These are phyloP conservation scores for Scotopteryx bipunctaria DNA, from an alignment of 2,888 invertebrate genomes.

Conservation along the genomic window DNA sequence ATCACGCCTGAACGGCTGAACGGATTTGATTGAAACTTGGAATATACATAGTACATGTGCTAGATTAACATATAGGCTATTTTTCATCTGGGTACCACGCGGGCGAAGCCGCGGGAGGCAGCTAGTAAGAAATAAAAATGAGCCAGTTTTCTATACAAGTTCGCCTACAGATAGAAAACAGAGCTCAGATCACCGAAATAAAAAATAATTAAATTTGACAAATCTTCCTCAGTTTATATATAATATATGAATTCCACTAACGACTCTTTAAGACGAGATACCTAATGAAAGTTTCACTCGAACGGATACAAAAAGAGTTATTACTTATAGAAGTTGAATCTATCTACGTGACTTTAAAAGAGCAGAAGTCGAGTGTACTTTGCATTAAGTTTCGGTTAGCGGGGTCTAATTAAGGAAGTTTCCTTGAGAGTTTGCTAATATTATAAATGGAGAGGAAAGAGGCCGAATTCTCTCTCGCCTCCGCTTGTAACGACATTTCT, in stretches of 20 bases:
- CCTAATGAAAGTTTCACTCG: conserved; percentile 51
- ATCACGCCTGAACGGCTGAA: no score
- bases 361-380: conserved; percentile 64
- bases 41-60: no score
- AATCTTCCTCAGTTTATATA: no score
- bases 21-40: no score
- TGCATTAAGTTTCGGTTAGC: conserved; percentile 69
- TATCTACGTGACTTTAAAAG: conserved; percentile 62
- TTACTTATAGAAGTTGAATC: conserved; percentile 56
- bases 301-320: conserved; percentile 50
- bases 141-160: no score
- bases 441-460: conserved; percentile 69
- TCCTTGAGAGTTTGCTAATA: conserved; percentile 60
- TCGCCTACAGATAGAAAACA: no score
- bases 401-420: conserved; percentile 70
- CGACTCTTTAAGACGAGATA: conserved; percentile 42
- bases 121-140: no score
- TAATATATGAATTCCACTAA: conserved; percentile 19
- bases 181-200: no score
- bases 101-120: no score
- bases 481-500: conserved; percentile 55
- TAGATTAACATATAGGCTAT: no score
- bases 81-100: no score
- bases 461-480: conserved; percentile 52
- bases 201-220: no score